These are phyloP conservation scores for Eupithecia inturbata DNA, from an alignment of 2,888 invertebrate species.

Conservation along the genomic window DNA sequence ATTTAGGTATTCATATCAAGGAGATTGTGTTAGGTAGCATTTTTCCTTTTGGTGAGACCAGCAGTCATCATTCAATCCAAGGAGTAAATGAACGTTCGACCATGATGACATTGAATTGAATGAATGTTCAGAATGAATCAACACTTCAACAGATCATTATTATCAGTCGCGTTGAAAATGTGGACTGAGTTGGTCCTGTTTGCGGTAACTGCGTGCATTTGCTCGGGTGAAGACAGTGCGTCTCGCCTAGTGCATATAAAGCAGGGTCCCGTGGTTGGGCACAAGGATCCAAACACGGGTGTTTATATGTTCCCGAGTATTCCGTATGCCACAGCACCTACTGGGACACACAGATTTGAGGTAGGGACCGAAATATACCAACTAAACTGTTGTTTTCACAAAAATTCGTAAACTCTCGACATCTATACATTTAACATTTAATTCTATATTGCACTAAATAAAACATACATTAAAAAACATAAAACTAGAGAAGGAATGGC, in stretches of 20 bases:
- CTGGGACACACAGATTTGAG: slow-evolving; percentile 57
- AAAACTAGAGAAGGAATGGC: no score
- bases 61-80: not conserved
- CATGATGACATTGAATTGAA: not conserved
- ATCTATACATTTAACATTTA: no score
- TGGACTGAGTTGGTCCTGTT: not conserved
- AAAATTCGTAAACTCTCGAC: not conserved
- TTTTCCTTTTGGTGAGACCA: not conserved
- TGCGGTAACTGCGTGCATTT: not conserved
- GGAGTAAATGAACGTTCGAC: not conserved
- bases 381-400: slow-evolving; percentile 15
- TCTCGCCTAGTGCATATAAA: slow-evolving; percentile 46
- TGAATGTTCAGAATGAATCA: not conserved
- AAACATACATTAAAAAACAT: no score
- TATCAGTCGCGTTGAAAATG: slow-evolving; percentile 3
- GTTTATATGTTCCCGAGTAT: slow-evolving; percentile 59
- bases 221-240: not conserved
- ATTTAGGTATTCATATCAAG: not conserved
- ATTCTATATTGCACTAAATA: no score
- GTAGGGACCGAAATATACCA: slow-evolving; percentile 31
- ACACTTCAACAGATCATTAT: not conserved
- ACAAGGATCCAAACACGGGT: slow-evolving; percentile 45
- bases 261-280: slow-evolving; percentile 60
- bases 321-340: slow-evolving; percentile 66
- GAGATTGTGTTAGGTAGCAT: not conserved